Evolutionary conservation across 2,797 vertebrate species (phyloP).

Genomic region (Hozukius guyotensis): DNA sequence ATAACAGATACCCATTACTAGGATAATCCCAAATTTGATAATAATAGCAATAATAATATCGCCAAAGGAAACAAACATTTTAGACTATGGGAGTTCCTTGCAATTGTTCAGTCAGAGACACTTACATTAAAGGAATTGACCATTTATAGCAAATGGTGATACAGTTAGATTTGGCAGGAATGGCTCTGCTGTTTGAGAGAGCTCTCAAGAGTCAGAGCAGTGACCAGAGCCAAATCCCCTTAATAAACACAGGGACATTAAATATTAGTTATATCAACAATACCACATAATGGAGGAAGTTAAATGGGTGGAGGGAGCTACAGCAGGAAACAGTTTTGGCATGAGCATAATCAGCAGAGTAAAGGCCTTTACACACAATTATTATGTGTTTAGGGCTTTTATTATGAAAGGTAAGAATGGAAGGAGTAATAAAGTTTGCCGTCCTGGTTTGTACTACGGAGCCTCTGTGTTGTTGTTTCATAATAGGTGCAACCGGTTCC

Average conservation of each 20-base stretch:
- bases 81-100: not conserved
- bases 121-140: not conserved
- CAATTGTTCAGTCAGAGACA: not conserved
- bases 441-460: too few species aligned
- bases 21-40: not conserved
- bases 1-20: constrained; percentile 27
- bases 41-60: not conserved
- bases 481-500: too few species aligned
- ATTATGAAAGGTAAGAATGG: too few species aligned
- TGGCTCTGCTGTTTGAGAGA: not conserved
- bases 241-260: constrained; percentile 1
- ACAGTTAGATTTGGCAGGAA: not conserved
- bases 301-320: not conserved
- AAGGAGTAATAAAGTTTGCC: too few species aligned
- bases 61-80: not conserved
- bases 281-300: not conserved
- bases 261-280: not conserved
- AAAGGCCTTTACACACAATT: too few species aligned
- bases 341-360: not conserved
- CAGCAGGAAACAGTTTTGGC: not conserved
- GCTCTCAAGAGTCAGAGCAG: not conserved
- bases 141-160: not conserved
- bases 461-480: too few species aligned
- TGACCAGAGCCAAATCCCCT: not conserved
- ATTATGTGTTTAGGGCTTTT: too few species aligned